Evolutionary conservation across 2,797 vertebrate species (phyloP).

Genomic region (Melanitta fusca): DNA sequence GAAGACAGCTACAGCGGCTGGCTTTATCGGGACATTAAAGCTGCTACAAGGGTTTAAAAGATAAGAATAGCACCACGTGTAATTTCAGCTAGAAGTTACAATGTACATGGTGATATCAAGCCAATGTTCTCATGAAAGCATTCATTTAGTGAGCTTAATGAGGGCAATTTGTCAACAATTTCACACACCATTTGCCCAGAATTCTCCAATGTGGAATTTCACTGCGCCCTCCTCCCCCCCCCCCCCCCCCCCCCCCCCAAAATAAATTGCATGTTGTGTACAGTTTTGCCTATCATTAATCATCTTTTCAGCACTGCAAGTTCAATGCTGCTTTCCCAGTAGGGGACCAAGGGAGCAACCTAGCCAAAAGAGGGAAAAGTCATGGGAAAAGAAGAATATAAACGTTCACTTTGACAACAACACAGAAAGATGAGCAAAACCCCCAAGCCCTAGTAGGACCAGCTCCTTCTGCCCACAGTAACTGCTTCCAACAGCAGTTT

Average conservation of each 20-base stretch:
- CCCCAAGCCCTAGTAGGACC: neutral
- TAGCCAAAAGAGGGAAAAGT: constrained; percentile 55
- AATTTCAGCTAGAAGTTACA: constrained; percentile 39
- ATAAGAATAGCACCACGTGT: constrained; percentile 50
- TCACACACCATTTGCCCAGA: constrained; percentile 82
- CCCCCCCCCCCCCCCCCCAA: constrained; percentile 57
- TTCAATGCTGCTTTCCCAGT: constrained; percentile 69
- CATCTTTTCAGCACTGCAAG: constrained; percentile 74
- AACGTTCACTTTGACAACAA: neutral
- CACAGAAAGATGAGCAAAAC: neutral
- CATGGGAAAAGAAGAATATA: constrained; percentile 63
- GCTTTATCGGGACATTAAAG: constrained; percentile 31
- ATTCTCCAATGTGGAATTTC: constrained; percentile 69
- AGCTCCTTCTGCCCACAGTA: neutral
- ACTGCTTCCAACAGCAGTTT: neutral
- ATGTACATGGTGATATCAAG: constrained; percentile 55
- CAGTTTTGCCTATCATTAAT: constrained; percentile 78
- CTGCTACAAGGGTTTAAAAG: constrained; percentile 51
- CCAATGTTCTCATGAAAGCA: constrained; percentile 64
- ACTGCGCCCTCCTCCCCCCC: constrained; percentile 59
- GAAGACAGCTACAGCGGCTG: constrained; percentile 36
- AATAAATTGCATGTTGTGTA: constrained; percentile 72
- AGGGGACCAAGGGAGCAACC: constrained; percentile 49
- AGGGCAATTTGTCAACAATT: constrained; percentile 85
- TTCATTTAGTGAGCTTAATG: constrained; percentile 78